phyloP scores from a whole-genome alignment of 2,888 invertebrate species.

The Agapostemon virescens region DNA sequence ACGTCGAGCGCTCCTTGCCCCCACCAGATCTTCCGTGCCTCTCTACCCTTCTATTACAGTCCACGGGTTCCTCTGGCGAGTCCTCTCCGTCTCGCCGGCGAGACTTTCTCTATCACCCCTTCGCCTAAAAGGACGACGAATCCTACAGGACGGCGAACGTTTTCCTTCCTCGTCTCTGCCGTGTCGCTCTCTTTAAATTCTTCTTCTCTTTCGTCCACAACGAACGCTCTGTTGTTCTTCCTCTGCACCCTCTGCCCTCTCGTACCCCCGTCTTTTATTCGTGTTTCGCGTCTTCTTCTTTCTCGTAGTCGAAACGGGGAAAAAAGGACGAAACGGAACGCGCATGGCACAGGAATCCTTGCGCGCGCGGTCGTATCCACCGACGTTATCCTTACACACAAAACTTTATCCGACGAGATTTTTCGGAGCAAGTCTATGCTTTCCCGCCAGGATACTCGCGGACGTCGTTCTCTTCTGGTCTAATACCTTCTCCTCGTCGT shows the following conservation, averaged over 20 bases:
- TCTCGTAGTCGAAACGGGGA: conserved; percentile 28
- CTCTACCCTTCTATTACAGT: conserved; percentile 48
- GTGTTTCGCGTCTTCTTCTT: conserved; percentile 49
- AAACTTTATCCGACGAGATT: conserved; percentile 58
- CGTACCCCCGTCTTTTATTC: conserved; percentile 40
- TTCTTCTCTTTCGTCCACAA: conserved; percentile 29
- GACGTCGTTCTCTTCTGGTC: background rate
- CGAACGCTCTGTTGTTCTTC: conserved; percentile 34
- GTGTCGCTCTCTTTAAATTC: conserved; percentile 47
- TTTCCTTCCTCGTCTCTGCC: conserved; percentile 39
- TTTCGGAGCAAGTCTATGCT: conserved; percentile 43
- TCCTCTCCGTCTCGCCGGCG: conserved; percentile 28
- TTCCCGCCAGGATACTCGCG: conserved; percentile 40
- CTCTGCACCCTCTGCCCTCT: conserved; percentile 26
- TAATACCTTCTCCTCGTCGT: background rate
- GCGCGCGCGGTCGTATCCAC: conserved; percentile 61
- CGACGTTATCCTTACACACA: conserved; percentile 54
- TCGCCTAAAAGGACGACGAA: conserved; percentile 54
- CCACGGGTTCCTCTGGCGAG: conserved; percentile 41
- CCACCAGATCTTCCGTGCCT: conserved; percentile 60
- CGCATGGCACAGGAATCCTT: conserved; percentile 70
- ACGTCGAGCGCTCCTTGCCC: conserved; percentile 70
- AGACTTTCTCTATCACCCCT: conserved; percentile 41
- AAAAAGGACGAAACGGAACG: conserved; percentile 52
- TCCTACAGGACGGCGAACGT: conserved; percentile 62